phyloP scores from a whole-genome alignment of 2,113 vertebrate genomes.

The Eptesicus fuscus region DNA sequence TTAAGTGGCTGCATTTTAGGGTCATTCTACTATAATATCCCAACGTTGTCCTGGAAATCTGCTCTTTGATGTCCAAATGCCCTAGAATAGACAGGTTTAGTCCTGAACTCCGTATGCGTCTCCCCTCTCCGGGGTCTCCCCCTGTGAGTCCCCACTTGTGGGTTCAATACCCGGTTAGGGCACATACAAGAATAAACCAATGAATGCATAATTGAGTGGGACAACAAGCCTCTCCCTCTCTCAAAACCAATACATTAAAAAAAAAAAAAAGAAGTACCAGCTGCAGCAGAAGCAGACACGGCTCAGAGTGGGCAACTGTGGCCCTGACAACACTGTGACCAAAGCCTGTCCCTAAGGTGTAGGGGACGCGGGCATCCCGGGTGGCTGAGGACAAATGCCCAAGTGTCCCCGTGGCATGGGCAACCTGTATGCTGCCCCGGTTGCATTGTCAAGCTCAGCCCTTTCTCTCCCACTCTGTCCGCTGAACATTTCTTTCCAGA shows the following conservation, averaged over 20 bases:
- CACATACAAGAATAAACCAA: background rate
- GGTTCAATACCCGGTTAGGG: background rate
- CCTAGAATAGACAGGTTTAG: fast-evolving
- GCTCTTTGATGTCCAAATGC: background rate
- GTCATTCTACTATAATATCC: background rate
- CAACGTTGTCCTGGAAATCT: background rate
- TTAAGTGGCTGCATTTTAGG: background rate
- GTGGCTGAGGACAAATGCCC: background rate
- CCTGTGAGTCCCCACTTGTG: background rate
- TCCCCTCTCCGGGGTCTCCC: background rate
- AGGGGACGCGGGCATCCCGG: background rate
- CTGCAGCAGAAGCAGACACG: background rate
- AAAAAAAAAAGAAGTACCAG: background rate
- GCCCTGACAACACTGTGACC: background rate
- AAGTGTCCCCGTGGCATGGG: background rate
- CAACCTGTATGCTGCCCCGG: background rate
- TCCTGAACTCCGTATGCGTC: fast-evolving
- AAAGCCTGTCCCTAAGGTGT: background rate
- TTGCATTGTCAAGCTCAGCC: background rate
- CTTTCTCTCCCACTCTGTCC: background rate
- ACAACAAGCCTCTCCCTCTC: background rate
- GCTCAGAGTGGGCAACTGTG: background rate
- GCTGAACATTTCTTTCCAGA: background rate
- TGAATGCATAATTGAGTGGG: background rate
- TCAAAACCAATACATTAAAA: background rate